Conservation (phyloP, 2,888 invertebrate species). For the Hartigia nigra region DNA sequence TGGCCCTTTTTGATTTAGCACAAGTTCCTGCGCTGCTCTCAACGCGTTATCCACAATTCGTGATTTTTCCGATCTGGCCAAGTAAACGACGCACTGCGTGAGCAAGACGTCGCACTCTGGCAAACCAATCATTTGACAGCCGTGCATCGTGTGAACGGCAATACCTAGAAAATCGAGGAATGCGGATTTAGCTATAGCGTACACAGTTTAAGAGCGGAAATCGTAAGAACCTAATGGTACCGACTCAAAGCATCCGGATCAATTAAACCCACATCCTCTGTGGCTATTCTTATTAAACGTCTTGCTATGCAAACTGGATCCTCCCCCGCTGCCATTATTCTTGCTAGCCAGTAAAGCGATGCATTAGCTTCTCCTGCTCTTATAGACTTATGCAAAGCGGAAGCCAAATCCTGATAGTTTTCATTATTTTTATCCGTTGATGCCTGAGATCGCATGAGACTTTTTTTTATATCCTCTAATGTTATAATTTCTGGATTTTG, state of each 20-base stretch:
- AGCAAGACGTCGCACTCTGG: constrained; percentile 82
- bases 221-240: background rate
- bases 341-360: constrained; percentile 47
- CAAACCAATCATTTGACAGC: constrained; percentile 82
- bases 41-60: constrained; percentile 62
- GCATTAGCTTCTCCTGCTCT: constrained; percentile 39
- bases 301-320: constrained; percentile 50
- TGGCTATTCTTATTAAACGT: constrained; percentile 45
- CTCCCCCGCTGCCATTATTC: constrained; percentile 47
- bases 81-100: constrained; percentile 79
- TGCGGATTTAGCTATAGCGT: background rate
- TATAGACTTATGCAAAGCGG: constrained; percentile 47
- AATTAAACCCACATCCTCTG: constrained; percentile 42
- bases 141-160: constrained; percentile 79
- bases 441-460: constrained; percentile 31
- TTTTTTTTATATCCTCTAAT: constrained; percentile 36
- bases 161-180: constrained; percentile 67
- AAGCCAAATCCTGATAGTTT: constrained; percentile 40
- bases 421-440: constrained; percentile 30
- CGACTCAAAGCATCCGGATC: constrained; percentile 46
- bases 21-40: constrained; percentile 59
- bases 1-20: constrained; percentile 67
- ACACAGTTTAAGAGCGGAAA: background rate
- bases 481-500: constrained; percentile 53
- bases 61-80: constrained; percentile 80